Evolutionary conservation across 1,140 invertebrate species (phyloP), one percentile per base, ranked within the genome.

Genomic region (Polypedilum vanderplanki): DNA sequence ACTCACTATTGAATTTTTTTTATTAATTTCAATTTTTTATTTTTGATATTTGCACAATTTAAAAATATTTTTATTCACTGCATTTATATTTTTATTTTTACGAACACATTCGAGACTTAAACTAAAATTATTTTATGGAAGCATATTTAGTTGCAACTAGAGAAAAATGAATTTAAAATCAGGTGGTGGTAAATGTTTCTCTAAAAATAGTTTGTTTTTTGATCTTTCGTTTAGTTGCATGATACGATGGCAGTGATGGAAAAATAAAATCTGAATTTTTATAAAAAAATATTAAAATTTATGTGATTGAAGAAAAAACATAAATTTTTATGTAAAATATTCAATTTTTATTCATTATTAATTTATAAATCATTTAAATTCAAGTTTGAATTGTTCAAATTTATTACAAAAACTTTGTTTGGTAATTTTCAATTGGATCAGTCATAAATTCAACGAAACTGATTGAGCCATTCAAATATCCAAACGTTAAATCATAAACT

Each of bases 21-120:
- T 33, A 5, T 33, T 3, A 33, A 33, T 33, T 33, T 33, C 46
- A 57, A 57, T n/a, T n/a, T 57, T 57, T 57, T 12, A 15, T 57
- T 57, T 57, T n/a, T n/a, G 46, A 57, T 57, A 57, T 57, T 57
- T 57, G 46, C 46, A 57, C 46, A 57, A 57, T 57, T 4, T 57
- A 15, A 33, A 33, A 33, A 33, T 33, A n/a, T 57, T 57, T 12
- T 1, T 57, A 57, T 57, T 57, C 12, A 57, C 46, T 57, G 46
- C 46, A 57, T 12, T 57, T 57, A 1, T 57, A n/a, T 57, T 57
- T 57, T 12, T 57, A 12, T 12, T 57, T n/a, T 57, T 57, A 57
- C 8, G 46, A 57, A 57, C 46, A 57, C 46, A 57, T 57, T 57
- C n/a, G 3, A 57, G 3, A n/a, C 46, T 57, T 57, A 57, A 57